Evolutionary conservation across 2,888 invertebrate species (phyloP).

Genomic region (Zonitis immaculata): DNA sequence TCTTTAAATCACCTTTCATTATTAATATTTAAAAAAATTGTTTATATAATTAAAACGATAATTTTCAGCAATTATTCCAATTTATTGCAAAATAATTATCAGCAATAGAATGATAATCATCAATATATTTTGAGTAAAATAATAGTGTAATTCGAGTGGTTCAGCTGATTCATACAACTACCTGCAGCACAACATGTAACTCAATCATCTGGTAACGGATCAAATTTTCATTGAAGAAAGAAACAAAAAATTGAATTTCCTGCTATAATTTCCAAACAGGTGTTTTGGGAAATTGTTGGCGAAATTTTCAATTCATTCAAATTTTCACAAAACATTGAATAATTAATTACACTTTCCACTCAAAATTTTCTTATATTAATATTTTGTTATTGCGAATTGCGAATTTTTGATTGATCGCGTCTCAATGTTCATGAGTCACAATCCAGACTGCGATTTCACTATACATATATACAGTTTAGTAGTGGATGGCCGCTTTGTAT

Average conservation of each 20-base stretch:
- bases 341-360: neutral
- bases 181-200: slow-evolving; percentile 30
- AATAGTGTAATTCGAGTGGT: slow-evolving; percentile 19
- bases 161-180: slow-evolving; percentile 16
- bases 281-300: neutral
- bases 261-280: neutral
- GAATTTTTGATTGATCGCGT: slow-evolving; percentile 33
- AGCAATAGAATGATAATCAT: too few relatives aligned
- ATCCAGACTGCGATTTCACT: slow-evolving; percentile 40
- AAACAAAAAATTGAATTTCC: slow-evolving; percentile 4
- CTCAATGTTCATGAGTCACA: slow-evolving; percentile 39
- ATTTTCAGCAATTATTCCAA: too few relatives aligned
- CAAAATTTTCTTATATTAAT: neutral
- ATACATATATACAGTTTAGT: neutral
- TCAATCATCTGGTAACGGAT: slow-evolving; percentile 30
- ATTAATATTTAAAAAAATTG: too few relatives aligned
- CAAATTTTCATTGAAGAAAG: slow-evolving; percentile 23
- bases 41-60: too few relatives aligned
- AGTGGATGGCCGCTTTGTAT: slow-evolving; percentile 30
- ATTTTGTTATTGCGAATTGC: neutral
- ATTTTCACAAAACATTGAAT: too few relatives aligned
- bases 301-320: neutral
- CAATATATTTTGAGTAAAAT: slow-evolving; percentile 12
- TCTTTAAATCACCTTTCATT: too few relatives aligned
- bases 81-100: too few relatives aligned